Conservation (phyloP, 2,113 vertebrate genomes). For the Oncorhynchus masou region DNA sequence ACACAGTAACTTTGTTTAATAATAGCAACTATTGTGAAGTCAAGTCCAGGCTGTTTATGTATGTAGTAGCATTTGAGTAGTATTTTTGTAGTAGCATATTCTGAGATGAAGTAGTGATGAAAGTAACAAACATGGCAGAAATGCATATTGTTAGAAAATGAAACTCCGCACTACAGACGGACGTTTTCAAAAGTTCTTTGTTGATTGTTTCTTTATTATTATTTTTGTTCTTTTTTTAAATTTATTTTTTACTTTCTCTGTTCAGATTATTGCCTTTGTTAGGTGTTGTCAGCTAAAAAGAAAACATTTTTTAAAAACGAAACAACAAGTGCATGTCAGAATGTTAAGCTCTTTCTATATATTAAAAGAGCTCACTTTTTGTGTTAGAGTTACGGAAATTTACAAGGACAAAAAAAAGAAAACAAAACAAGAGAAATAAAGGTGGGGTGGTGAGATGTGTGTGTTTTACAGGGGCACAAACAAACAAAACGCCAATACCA, state of each 20-base stretch:
- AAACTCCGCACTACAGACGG: not conserved
- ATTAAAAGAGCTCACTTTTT: constrained; percentile 10
- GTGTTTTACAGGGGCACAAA: constrained; percentile 17
- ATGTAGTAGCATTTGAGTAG: not conserved
- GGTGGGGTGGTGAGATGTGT: constrained; percentile 24
- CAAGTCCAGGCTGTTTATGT: constrained; percentile 18
- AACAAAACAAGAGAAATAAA: constrained; percentile 15
- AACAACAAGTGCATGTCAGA: constrained; percentile 28
- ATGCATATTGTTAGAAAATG: constrained; percentile 23
- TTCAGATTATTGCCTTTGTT: constrained; percentile 22
- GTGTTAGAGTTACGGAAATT: constrained; percentile 19
- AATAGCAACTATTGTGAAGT: constrained; percentile 24
- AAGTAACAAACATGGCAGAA: constrained; percentile 8
- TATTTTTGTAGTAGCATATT: constrained; percentile 23
- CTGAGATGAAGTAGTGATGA: not conserved
- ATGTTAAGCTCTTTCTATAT: constrained; percentile 20
- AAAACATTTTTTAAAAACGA: not conserved
- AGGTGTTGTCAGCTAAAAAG: constrained; percentile 17
- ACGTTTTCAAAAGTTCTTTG: constrained; percentile 18
- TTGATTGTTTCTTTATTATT: constrained; percentile 24
- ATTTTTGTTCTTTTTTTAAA: not conserved
- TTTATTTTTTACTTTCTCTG: not conserved
- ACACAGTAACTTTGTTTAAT: too few relatives aligned
- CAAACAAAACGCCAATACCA: not conserved
- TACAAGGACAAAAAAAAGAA: constrained; percentile 1